Base-by-base conservation (phyloP, 1,140 invertebrate species). In the Drosophila dunni region DNA sequence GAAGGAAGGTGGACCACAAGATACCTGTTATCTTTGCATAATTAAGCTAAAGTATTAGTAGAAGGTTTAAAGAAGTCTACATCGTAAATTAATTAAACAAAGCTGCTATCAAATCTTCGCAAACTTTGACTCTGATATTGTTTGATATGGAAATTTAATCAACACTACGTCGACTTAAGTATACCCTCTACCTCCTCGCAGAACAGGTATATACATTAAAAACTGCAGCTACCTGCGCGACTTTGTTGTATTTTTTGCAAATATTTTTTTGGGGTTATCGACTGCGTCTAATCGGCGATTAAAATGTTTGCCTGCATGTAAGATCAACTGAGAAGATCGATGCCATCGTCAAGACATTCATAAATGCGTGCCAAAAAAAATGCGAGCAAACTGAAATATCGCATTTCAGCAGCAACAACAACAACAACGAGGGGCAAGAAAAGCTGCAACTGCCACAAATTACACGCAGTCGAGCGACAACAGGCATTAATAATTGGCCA, bases 401-500 rank as follows among this genome's bases (percentile, higher is more conserved):
- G 71, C 81, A 69, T 89, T 89, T 84, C 84, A 46, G 62, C 70
- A 36, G 45, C 75, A 71, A 83, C 61, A 29, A 29, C 84, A 46
- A 57, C 70, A 36, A 45, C 78, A 71, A 83, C 24, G 24, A 29
- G 24, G 24, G 24, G 24, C 24, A 33, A 70, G 36, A 50, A 56
- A 29, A 40, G 57, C 66, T 29, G 68, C 84, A 79, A 89, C 83
- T 88, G 84, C 80, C 77, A 89, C 84, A 89, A 89, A 88, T 88
- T 88, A 88, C 84, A 88, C 84, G 84, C 84, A 69, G 72, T 15
- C 56, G 75, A 54, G 77, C 83, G 80, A 89, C 84, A 89, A 89
- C 66, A 71, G 80, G 84, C 84, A 88, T 88, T 88, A 89, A 89
- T 88, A 89, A 88, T 89, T 88, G 80, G 67, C 64, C 42, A 29